These are phyloP conservation scores for Mareca penelope DNA, from an alignment of 2,797 vertebrate genomes.

Conservation along the genomic window DNA sequence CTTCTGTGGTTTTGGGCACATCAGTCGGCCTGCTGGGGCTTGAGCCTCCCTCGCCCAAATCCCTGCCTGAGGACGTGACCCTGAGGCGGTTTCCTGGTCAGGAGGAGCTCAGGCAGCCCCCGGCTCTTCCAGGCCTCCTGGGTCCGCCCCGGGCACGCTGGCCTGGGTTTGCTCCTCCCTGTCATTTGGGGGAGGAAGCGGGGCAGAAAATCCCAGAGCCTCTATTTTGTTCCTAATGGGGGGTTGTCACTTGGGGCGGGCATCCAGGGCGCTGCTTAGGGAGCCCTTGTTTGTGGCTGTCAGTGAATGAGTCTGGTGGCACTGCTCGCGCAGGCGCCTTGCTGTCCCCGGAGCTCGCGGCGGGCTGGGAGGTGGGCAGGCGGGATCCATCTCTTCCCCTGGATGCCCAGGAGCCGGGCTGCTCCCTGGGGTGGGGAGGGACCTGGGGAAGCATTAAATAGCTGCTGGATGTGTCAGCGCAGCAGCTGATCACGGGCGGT, in stretches of 20 bases:
- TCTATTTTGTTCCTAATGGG: background rate
- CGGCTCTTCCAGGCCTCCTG: background rate
- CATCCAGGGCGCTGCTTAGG: background rate
- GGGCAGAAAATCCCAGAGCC: conserved; percentile 20
- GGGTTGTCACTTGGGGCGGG: background rate
- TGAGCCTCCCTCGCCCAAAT: background rate
- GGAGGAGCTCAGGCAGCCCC: background rate
- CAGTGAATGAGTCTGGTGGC: background rate
- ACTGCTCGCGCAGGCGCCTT: too few species aligned
- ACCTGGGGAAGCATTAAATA: conserved; percentile 19
- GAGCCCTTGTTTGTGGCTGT: background rate
- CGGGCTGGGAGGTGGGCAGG: background rate
- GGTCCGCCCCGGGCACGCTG: background rate
- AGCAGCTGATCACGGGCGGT: background rate
- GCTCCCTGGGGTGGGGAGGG: background rate
- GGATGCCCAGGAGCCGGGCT: background rate
- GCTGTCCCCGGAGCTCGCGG: background rate
- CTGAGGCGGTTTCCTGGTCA: background rate
- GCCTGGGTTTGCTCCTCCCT: background rate
- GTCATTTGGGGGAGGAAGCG: conserved; percentile 31
- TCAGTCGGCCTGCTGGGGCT: background rate
- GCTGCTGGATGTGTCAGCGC: background rate
- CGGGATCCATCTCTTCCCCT: background rate
- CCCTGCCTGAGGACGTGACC: rapidly evolving
- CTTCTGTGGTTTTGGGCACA: background rate